A percentile compares a stretch with the other conserved stretches of the same genome.
Conservation (phyloP, 1,140 invertebrate species). For the Carcinoscorpius rotundicauda region DNA sequence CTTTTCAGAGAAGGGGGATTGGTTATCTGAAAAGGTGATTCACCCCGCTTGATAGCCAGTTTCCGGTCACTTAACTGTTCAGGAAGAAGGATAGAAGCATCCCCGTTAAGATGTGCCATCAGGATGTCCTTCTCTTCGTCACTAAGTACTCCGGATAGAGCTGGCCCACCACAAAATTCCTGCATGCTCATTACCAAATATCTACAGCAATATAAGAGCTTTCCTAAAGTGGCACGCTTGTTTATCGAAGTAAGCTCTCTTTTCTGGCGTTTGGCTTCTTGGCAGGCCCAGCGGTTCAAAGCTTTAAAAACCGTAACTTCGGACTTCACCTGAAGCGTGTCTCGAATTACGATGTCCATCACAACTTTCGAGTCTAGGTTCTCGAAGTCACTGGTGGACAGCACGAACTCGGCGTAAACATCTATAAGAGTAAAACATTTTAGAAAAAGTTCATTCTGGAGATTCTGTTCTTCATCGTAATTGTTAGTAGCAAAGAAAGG, state of each 20-base stretch:
- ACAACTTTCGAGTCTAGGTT: neutral
- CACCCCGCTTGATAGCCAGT: neutral
- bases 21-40: no score
- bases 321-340: neutral
- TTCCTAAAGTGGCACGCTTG: neutral
- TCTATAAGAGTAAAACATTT: neutral
- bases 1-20: no score
- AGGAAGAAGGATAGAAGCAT: neutral
- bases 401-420: neutral
- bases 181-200: neutral
- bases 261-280: neutral
- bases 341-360: neutral
- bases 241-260: neutral
- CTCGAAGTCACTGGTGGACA: neutral
- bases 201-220: neutral
- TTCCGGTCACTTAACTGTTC: neutral
- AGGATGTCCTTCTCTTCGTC: neutral
- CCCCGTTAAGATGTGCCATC: neutral
- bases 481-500: no score
- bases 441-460: neutral
- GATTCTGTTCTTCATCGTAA: no score
- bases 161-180: neutral
- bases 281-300: neutral
- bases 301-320: neutral
- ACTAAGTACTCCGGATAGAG: neutral